Evolutionary conservation across 2,113 vertebrate genomes (phyloP).

Genomic region (Malurus melanocephalus): DNA sequence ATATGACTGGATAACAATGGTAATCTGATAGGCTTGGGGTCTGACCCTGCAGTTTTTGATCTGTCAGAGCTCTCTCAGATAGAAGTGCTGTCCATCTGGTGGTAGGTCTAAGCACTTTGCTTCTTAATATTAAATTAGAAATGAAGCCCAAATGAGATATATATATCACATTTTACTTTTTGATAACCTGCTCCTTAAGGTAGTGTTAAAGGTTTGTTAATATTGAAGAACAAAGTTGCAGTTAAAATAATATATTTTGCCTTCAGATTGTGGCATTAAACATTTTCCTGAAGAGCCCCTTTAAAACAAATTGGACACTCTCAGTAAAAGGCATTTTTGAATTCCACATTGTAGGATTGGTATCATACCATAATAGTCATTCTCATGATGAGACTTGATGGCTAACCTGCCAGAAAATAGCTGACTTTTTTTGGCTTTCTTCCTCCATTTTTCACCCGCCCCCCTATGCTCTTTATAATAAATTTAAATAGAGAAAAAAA

Average conservation of each 20-base stretch:
- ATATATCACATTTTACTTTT: neutral
- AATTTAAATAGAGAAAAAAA: conserved; percentile 14
- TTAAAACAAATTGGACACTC: neutral
- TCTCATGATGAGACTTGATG: neutral
- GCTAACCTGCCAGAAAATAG: conserved; percentile 36
- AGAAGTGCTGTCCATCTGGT: neutral
- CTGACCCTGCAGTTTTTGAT: neutral
- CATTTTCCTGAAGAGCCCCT: neutral
- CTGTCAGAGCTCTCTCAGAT: neutral
- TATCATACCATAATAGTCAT: neutral
- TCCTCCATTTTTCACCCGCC: conserved; percentile 44
- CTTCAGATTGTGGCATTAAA: neutral
- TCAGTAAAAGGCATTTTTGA: conserved; percentile 2
- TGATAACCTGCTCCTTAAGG: neutral
- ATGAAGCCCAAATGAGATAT: neutral
- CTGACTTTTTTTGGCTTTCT: conserved; percentile 46
- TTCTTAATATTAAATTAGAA: neutral
- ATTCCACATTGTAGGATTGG: neutral
- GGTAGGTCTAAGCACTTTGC: neutral
- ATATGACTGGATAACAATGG: neutral
- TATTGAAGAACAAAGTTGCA: neutral
- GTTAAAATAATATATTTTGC: neutral
- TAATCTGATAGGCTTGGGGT: neutral
- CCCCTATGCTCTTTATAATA: conserved; percentile 18
- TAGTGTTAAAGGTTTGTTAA: neutral